These are phyloP conservation scores for Phalloptychus januarius DNA, from an alignment of 2,797 vertebrate species.

Conservation along the genomic window DNA sequence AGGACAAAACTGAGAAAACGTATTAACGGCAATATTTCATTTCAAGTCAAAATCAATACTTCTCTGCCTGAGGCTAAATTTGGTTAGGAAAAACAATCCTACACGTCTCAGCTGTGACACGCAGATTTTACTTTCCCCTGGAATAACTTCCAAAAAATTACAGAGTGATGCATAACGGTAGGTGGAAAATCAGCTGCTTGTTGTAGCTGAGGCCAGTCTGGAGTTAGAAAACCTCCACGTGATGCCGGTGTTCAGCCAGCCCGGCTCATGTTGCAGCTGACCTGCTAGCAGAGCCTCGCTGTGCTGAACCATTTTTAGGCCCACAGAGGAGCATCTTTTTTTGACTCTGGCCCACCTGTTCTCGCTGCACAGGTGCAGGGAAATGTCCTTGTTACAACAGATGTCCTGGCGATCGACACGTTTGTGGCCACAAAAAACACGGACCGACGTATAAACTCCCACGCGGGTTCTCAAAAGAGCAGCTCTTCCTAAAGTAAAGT, in stretches of 20 bases:
- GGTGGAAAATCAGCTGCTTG: neutral
- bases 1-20: neutral
- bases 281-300: neutral
- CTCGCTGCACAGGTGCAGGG: conserved; percentile 8
- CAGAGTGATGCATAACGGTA: neutral
- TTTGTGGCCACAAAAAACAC: neutral
- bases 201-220: neutral
- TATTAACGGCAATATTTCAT: neutral
- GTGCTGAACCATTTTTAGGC: conserved; percentile 8
- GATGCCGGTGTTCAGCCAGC: neutral
- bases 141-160: neutral
- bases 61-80: neutral
- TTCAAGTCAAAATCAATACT: neutral
- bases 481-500: neutral
- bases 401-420: neutral
- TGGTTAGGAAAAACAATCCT: neutral
- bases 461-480: neutral
- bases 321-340: conserved; percentile 12
- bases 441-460: neutral
- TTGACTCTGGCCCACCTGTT: conserved; percentile 2
- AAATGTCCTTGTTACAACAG: conserved; percentile 10
- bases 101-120: neutral
- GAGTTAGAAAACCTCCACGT: neutral
- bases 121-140: neutral
- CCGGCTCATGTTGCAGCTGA: conserved; percentile 4